Evolutionary conservation across 2,113 vertebrate species (phyloP), one percentile per base, ranked within the genome.

Genomic region (Atractosteus spatula): DNA sequence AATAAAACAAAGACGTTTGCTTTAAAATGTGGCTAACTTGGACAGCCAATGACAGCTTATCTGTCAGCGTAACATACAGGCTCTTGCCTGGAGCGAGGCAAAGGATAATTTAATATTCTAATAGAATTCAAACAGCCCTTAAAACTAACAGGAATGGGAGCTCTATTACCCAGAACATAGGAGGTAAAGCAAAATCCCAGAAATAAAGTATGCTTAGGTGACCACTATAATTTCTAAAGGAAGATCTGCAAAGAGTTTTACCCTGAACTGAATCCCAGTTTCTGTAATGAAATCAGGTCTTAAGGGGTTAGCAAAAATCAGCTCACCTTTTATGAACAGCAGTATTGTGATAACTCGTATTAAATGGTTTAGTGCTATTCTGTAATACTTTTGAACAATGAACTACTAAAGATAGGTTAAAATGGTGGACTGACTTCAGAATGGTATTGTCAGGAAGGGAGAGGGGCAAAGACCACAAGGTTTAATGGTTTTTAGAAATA

Each of bases 81-180:
- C 85, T 91, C 83, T 88, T 87, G 86, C 89, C 88, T 80, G 85
- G 67, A 88, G 87, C 86, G 87, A 84, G 79, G 73, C 76, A 71
- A 80, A 77, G 87, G 88, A 87, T 91, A 90, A 94, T 92, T 92
- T 92, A 92, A 93, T 94, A 93, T 93, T 93, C 87, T 89, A 90
- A 87, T 89, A 91, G 91, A 89, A 93, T 93, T 91, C 76, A 71
- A 90, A 80, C 45, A 3, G 86, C 87, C 89, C 87, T 89, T 86
- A 92, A 90, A 84, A 85, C 77, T 86, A 83, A 81, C 81, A 76
- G 77, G 76, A 82, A 84, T 84, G 83, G 88, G 84, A 91, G 84
- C 89, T 92, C 90, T 89, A 91, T 92, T 85, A 88, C 78, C 86
- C 81, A 76, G 77, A 83, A 74, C 71, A 79, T 78, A 86, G 81